Evolutionary conservation across 1,140 invertebrate species (phyloP), one percentile per base, ranked within the genome.

Genomic region (Macrostomum lignano): DNA sequence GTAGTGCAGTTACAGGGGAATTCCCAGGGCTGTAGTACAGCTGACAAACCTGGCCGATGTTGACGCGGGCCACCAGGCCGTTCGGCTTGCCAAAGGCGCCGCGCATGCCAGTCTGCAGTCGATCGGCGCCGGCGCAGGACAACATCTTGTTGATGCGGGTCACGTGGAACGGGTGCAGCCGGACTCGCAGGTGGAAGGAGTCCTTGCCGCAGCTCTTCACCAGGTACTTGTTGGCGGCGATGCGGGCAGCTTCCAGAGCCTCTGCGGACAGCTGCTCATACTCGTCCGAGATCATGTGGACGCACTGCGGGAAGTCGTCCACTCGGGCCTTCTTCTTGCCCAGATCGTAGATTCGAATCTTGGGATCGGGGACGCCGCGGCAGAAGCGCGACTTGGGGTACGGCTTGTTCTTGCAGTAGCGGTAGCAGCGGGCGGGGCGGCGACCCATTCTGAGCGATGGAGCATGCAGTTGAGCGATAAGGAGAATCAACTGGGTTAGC

Each of bases 111-210:
- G 91, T 98, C 66, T 98, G 91, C 47, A 98, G 79, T 69, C 84
- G 86, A 86, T 98, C 91, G 69, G 91, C 91, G 68, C 91, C 91
- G 65, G 91, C 91, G 64, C 91, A 98, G 35, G 84, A 94, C 63
- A 94, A 91, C 86, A 96, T 96, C 67, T 96, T 98, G 55, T 98
- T 98, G 60, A 98, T 98, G 38, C 91, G 70, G 51, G 93, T 78
- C 36, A 98, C 82, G 58, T 96, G 88, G 74, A 94, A 98, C 38
- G 91, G 91, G 65, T 98, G 88, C 22, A 86, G 62, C 49, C 86
- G 66, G 67, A 94, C 88, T 50, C 86, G 67, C 49, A 96, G 79
- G 60, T 98, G 91, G 66, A 96, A 98, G 46, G 88, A 76, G 67
- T 96, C 88, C 62, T 96, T 96, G 44, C 88, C 88, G 51, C 82